These are phyloP conservation scores for Neosilurus hyrtlii DNA, from an alignment of 2,797 vertebrate genomes.

Conservation along the genomic window DNA sequence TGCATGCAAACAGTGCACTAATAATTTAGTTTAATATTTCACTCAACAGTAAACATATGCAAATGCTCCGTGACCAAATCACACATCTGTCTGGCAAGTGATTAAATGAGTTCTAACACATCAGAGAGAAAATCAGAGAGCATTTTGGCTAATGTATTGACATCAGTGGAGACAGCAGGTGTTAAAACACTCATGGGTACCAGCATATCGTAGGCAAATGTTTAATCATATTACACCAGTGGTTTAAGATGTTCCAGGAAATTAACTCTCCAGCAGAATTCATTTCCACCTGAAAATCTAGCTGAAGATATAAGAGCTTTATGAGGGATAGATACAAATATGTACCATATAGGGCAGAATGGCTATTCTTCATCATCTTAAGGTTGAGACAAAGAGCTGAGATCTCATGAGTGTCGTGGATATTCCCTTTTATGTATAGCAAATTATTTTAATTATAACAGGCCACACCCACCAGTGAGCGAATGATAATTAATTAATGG, in stretches of 20 bases:
- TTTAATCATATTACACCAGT: not conserved
- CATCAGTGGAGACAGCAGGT: not conserved
- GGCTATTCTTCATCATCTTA: not conserved
- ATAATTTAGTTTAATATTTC: conserved; percentile 44
- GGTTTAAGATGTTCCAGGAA: not conserved
- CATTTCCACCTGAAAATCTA: not conserved
- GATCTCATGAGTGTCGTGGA: not conserved
- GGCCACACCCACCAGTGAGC: not conserved
- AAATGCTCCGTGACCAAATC: conserved; percentile 32
- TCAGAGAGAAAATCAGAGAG: not conserved
- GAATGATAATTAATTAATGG: not conserved
- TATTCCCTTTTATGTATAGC: not conserved
- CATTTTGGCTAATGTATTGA: not conserved
- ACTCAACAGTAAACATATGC: conserved; percentile 46
- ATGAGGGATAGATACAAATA: not conserved
- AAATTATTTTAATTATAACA: not conserved
- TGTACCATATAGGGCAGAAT: not conserved
- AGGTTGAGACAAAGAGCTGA: not conserved
- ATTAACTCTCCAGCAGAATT: not conserved
- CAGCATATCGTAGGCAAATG: conserved; percentile 2
- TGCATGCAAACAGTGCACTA: conserved; percentile 63
- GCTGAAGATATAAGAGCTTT: not conserved
- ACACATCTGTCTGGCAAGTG: not conserved
- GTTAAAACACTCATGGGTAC: not conserved
- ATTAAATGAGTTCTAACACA: not conserved